phyloP scores from a whole-genome alignment of 1,140 invertebrate species.

The Pogonus chalceus region DNA sequence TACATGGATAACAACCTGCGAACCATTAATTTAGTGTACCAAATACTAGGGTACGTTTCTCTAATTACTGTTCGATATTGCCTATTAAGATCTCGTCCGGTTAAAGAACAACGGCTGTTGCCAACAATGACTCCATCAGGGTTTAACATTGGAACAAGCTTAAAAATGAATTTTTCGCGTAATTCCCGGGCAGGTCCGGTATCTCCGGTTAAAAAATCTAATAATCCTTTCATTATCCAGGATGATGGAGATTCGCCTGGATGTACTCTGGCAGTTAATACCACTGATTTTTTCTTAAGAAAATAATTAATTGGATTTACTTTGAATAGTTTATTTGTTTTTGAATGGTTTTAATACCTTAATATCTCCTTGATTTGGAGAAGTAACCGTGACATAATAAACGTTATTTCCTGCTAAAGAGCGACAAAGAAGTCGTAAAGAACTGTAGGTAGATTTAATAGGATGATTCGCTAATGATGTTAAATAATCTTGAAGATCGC shows the following conservation, averaged over 20 bases:
- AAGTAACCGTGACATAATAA: constrained; percentile 82
- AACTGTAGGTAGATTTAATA: constrained; percentile 67
- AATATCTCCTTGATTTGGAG: constrained; percentile 38
- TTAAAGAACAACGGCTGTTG: constrained; percentile 80
- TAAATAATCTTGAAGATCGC: constrained; percentile 68
- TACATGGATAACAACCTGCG: constrained; percentile 45
- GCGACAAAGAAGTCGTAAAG: constrained; percentile 69
- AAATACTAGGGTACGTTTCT: constrained; percentile 86
- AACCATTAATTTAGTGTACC: constrained; percentile 85
- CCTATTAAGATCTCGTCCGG: constrained; percentile 78
- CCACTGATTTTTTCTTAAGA: constrained; percentile 69
- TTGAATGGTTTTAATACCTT: constrained; percentile 2
- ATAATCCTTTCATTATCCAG: constrained; percentile 94
- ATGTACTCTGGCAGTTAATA: constrained; percentile 85
- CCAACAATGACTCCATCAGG: constrained; percentile 94
- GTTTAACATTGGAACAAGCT: constrained; percentile 91
- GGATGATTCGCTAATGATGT: constrained; percentile 61
- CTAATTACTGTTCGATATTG: constrained; percentile 81
- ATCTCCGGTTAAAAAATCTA: constrained; percentile 83
- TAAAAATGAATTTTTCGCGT: constrained; percentile 91
- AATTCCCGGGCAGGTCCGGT: constrained; percentile 65
- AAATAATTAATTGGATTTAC: constrained; percentile 18
- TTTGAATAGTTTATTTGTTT: neutral
- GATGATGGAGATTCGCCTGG: constrained; percentile 92
- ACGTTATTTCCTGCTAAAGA: constrained; percentile 85